Base-by-base conservation (phyloP, 2,888 invertebrate genomes). In the Scaptomyza flava region DNA sequence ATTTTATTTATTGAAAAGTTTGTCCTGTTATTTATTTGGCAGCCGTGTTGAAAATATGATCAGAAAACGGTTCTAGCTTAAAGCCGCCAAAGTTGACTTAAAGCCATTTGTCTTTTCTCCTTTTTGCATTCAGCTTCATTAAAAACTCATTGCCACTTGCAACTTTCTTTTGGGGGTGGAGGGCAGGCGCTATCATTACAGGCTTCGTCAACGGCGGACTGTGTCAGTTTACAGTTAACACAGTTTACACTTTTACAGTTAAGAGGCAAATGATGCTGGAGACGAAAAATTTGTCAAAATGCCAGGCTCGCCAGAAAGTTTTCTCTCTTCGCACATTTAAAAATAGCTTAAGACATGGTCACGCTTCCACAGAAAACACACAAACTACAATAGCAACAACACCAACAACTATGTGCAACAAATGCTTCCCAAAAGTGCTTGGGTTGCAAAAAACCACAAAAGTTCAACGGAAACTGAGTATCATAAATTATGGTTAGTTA, bases 1-100 rank as follows among this genome's bases (percentile, higher is more conserved):
- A 85, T 85, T 85, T 84, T 85, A 85, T 85, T 85, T 85, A 85
- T 85, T 85, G 85, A 89, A 89, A 85, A 85, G 81, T 85, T 85
- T 81, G 77, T 81, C 70, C 71, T 82, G 84, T 84, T 82, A 86
- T 82, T 82, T 82, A 82, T 82, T 78, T 87, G 54, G 72, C 68
- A 82, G 50, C 77, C 81, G 83, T 83, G 86, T 78, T 75, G 86
- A 81, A 86, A 81, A 81, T 81, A 81, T 84, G 67, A 65, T 76
- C 77, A 58, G 69, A 58, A 71, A 65, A 53, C 58, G 43, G 50
- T 57, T 58, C 61, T 61, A 63, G 58, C 41, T 67, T 74, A 45
- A 64, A 60, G 31, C 48, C 31, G 47, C 34, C 38, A 8, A 41
- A 33, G 46, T 66, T 70, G 53, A 72, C 76, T 72, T 79, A 51